A percentile compares a stretch with the other conserved stretches of the same genome.
Evolutionary conservation across 1,140 invertebrate species (phyloP).

Genomic region (Atta cephalotes): DNA sequence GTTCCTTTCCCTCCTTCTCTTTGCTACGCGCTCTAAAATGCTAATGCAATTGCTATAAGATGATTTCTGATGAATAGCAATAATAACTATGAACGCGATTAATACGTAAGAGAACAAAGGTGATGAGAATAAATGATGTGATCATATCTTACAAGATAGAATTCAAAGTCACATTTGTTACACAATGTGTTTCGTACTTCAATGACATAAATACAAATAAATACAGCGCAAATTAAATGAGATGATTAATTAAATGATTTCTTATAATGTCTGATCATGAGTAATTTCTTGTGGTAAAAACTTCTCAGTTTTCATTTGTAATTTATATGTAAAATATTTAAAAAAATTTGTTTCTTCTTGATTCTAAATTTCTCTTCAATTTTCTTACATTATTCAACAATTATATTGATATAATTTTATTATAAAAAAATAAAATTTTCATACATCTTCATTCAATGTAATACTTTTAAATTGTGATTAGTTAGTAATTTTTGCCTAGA

Average conservation of each 20-base stretch:
- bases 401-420: background rate
- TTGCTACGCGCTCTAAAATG: background rate
- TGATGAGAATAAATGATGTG: conserved; percentile 4
- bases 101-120: background rate
- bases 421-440: background rate
- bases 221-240: background rate
- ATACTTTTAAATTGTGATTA: background rate
- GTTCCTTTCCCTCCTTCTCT: background rate
- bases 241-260: background rate
- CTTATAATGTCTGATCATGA: background rate
- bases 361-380: background rate
- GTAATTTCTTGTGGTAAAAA: background rate
- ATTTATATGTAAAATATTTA: background rate
- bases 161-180: background rate
- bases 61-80: conserved; percentile 32
- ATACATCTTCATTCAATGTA: background rate
- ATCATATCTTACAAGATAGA: background rate
- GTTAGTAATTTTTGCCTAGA: conserved; percentile 3
- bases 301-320: background rate
- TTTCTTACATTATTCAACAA: background rate
- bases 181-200: background rate
- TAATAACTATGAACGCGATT: conserved; percentile 21
- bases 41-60: conserved; percentile 16
- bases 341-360: background rate
- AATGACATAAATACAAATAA: background rate